These are phyloP conservation scores for Diacarnus erythraeanus DNA, from an alignment of 37 sponge, comb jelly and placozoan genomes.

Conservation along the genomic window DNA sequence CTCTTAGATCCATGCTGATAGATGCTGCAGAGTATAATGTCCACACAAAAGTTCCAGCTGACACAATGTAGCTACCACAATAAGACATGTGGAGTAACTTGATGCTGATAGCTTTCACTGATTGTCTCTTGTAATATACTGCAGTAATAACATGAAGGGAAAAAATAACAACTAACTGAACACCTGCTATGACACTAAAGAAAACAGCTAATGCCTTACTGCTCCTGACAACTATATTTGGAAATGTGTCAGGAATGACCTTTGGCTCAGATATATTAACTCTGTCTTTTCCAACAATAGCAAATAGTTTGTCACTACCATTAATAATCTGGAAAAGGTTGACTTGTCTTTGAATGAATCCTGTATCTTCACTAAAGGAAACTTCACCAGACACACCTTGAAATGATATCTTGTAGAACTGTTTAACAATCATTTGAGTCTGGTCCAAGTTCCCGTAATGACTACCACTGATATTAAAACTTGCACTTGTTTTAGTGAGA, in stretches of 20 bases:
- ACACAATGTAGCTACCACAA: neutral
- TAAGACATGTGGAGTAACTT: slow-evolving; percentile 2
- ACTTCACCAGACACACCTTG: slow-evolving; percentile 22
- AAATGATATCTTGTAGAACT: slow-evolving; percentile 7
- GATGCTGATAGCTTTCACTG: slow-evolving; percentile 4
- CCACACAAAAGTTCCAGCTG: neutral
- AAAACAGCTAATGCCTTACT: neutral
- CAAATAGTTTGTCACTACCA: neutral
- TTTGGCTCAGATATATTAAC: neutral
- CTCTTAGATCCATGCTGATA: neutral
- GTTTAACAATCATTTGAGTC: slow-evolving; percentile 1
- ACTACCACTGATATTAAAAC: no score
- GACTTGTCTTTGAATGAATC: neutral
- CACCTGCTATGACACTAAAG: neutral
- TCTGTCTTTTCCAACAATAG: neutral
- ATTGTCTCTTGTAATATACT: neutral
- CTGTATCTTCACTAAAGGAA: neutral
- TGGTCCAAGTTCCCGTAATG: neutral
- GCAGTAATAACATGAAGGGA: neutral
- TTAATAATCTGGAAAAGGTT: neutral
- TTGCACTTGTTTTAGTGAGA: neutral
- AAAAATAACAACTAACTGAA: neutral
- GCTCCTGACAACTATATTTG: neutral
- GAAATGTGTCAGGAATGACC: neutral
- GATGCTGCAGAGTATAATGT: neutral